Evolutionary conservation across 2,113 vertebrate species (phyloP), one percentile per base, ranked within the genome.

Genomic region (Cryptomyrus ogoouensis): DNA sequence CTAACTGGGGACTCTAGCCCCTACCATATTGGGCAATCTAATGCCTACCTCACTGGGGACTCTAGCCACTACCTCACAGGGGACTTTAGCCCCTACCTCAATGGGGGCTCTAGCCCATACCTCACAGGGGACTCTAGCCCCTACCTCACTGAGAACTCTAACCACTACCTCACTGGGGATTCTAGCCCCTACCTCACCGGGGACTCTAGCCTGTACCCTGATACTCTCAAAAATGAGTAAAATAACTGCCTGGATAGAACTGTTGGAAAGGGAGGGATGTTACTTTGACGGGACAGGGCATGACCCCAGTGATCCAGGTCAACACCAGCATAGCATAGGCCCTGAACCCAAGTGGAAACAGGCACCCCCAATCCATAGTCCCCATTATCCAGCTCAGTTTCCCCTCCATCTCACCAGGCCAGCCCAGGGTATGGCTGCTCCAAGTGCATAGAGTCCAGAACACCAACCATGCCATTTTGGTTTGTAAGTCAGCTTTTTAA

Each of bases 401-500:
- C 21, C 24, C 56, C 56, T 19, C 56, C 24, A 21, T 62, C 56
- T 19, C 7, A 62, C 50, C 12, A 15, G 12, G 24, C 56, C 56
- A 62, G 56, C 56, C 5, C 21, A 21, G 24, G 4, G 56, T n/a
- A n/a, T 62, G 3, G 19, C 2, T n/a, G 24, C 1, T 62, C 56
- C 21, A 62, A 19, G 21, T 62, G 19, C 21, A 62, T 24, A 62
- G 24, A 52, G 15, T 52, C 13, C 50, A 52, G 50, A 52, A 52
- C 50, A 52, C 17, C 56, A 5, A n/a, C 24, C n/a, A 53, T 53
- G 24, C 58, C 24, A n/a, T 91, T 88, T 94, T 94, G 93, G 94
- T 96, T 95, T 66, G 92, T 90, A 83, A 93, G 12, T 84, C 19
- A 19, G 24, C 83, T 92, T 93, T 91, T 93, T 94, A 89, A 91